These are phyloP conservation scores for Platorchestia sp. DNA, from an alignment of 1,140 invertebrate species.

Conservation along the genomic window DNA sequence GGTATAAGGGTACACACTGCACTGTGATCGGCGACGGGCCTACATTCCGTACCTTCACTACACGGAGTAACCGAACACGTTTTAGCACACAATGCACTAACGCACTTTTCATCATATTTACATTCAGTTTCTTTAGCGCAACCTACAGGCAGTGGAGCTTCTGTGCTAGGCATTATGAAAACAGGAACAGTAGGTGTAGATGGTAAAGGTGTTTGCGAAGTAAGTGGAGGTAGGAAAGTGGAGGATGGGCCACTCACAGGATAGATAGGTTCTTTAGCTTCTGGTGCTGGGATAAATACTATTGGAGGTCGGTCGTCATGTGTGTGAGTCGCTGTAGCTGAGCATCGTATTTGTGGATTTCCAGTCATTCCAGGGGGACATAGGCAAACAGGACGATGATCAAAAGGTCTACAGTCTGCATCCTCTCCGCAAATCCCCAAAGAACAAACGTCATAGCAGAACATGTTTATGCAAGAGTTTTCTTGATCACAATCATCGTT, in stretches of 20 bases:
- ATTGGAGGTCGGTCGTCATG: slow-evolving; percentile 43
- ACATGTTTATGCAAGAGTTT: slow-evolving; percentile 82
- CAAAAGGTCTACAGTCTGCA: slow-evolving; percentile 65
- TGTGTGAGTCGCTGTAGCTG: slow-evolving; percentile 68
- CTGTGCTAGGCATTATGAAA: background rate
- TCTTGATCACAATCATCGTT: slow-evolving; percentile 83
- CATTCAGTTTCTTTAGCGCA: slow-evolving; percentile 86
- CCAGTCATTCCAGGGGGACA: slow-evolving; percentile 66
- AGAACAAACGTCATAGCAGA: slow-evolving; percentile 78
- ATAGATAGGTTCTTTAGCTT: slow-evolving; percentile 46
- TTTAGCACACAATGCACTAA: slow-evolving; percentile 69
- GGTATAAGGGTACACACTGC: slow-evolving; percentile 83
- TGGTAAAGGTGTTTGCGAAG: slow-evolving; percentile 57
- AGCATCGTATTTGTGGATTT: slow-evolving; percentile 78
- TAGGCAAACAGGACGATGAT: slow-evolving; percentile 67
- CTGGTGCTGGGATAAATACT: slow-evolving; percentile 26
- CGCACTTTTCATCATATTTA: slow-evolving; percentile 63
- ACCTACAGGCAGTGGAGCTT: slow-evolving; percentile 72
- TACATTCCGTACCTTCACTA: slow-evolving; percentile 70
- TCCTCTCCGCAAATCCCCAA: slow-evolving; percentile 73
- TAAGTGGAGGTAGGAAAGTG: slow-evolving; percentile 68
- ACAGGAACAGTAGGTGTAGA: slow-evolving; percentile 51
- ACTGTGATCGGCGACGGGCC: slow-evolving; percentile 76
- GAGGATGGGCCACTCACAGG: slow-evolving; percentile 58
- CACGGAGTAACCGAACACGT: slow-evolving; percentile 75